Conservation (phyloP, 2,797 vertebrate species). For the Molothrus ater region DNA sequence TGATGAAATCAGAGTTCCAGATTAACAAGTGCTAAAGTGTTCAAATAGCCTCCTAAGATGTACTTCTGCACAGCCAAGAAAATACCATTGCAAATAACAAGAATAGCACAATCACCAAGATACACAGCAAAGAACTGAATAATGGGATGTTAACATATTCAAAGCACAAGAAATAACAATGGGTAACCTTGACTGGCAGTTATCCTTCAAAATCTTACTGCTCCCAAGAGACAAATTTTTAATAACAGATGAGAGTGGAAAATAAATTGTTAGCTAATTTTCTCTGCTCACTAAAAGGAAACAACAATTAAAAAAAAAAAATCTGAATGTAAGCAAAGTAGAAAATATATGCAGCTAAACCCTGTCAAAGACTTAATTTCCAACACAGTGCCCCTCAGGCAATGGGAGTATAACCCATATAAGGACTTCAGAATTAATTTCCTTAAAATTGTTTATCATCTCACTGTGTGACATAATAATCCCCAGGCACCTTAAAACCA, state of each 20-base stretch:
- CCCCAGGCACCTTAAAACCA: conserved; percentile 36
- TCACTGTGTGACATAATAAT: background rate
- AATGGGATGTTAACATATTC: conserved; percentile 48
- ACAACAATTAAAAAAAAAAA: background rate
- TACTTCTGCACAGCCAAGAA: background rate
- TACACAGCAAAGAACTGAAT: background rate
- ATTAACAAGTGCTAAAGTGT: background rate
- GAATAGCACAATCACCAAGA: conserved; percentile 19
- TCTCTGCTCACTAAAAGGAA: conserved; percentile 10
- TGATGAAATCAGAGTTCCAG: background rate
- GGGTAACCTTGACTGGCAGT: conserved; percentile 47
- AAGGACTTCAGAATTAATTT: conserved; percentile 43
- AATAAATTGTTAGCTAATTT: conserved; percentile 51
- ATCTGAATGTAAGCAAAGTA: background rate
- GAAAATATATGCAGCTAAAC: background rate
- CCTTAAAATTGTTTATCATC: conserved; percentile 54
- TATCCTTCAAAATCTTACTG: conserved; percentile 47
- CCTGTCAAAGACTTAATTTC: conserved; percentile 22
- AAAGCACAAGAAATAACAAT: conserved; percentile 40
- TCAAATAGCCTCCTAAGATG: background rate
- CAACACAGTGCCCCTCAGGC: background rate
- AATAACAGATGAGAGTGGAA: conserved; percentile 34
- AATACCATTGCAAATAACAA: background rate
- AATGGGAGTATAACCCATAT: background rate
- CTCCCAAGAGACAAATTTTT: conserved; percentile 36